Base-by-base conservation (phyloP, 2,113 vertebrate genomes). In the Xiphophorus maculatus region DNA sequence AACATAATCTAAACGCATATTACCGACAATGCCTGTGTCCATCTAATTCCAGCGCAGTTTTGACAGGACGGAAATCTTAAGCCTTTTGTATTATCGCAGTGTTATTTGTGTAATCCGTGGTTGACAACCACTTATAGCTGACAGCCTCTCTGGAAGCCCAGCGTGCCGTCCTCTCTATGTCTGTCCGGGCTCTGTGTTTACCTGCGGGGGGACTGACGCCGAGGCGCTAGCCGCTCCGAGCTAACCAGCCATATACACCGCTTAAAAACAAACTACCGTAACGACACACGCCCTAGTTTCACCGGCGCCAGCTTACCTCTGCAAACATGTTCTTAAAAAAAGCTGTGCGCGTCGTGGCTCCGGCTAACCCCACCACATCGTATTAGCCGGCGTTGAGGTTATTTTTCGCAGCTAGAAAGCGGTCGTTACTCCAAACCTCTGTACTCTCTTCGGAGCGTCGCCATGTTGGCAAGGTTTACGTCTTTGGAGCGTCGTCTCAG, bases 401-500 rank as follows among this genome's bases (percentile, higher is more conserved):
- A 71, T 88, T 79, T 58, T 83, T 81, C 25, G 76, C 65, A 54
- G 85, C 92, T 92, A 94, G 90, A 58, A 92, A 93, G 29, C 87
- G 80, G 42, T 82, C 86, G 88, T 90, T 58, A 83, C 86, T 81
- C 87, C 92, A 91, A 91, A 83, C 86, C 91, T 90, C 90, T 88
- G 92, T 86, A 88, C 87, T 87, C 90, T 89, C 87, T 76, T 87
- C 91, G 89, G 90, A 89, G 88, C 87, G 92, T 87, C 93, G 94
- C 95, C 95, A 95, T 95, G 91, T 94, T 93, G 92, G 94, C 69
- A 9, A 83, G 92, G 76, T 88, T 93, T 91, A 93, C 90, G 90
- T 92, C 81, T 77, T 19, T 19, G 35, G 63, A 37, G 88, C 81
- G 82, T 84, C n/a, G 73, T 80, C 82, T 73, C 42, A 58, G 72